Evolutionary conservation across 2,797 vertebrate genomes (phyloP).

Genomic region (Dermochelys coriacea): DNA sequence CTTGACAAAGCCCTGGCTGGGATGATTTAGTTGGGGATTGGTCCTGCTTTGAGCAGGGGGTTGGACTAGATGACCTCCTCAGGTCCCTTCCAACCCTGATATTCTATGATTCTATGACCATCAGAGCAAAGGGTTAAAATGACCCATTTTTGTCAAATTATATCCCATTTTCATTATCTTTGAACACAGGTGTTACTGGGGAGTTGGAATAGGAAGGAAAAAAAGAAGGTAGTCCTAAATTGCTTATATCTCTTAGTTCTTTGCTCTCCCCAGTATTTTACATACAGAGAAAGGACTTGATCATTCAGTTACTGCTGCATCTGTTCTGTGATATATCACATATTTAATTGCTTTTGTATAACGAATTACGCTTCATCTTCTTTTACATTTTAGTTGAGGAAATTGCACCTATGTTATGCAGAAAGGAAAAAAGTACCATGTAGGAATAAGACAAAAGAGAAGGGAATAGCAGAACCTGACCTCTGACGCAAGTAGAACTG

Average conservation of each 20-base stretch:
- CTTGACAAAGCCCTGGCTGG: no score
- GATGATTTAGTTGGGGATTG: no score
- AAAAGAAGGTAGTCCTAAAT: neutral
- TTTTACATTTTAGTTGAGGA: constrained; percentile 63
- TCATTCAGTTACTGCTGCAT: constrained; percentile 65
- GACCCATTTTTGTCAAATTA: neutral
- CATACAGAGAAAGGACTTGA: constrained; percentile 35
- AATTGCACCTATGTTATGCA: constrained; percentile 43
- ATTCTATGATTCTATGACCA: neutral
- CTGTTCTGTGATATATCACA: constrained; percentile 60
- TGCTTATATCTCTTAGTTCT: constrained; percentile 8
- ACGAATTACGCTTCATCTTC: constrained; percentile 60
- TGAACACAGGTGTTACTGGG: constrained; percentile 16
- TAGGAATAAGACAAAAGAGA: constrained; percentile 34
- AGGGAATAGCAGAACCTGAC: constrained; percentile 10
- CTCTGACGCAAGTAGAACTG: neutral
- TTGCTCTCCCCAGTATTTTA: constrained; percentile 28
- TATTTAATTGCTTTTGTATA: constrained; percentile 63
- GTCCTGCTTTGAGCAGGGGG: no score
- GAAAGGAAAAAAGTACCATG: neutral
- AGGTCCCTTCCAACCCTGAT: no score
- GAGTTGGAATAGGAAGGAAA: constrained; percentile 14
- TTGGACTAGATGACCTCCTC: no score
- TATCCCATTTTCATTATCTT: neutral
- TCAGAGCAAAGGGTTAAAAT: neutral